phyloP scores from a whole-genome alignment of 2,797 vertebrate species.

The Danionella dracula region DNA sequence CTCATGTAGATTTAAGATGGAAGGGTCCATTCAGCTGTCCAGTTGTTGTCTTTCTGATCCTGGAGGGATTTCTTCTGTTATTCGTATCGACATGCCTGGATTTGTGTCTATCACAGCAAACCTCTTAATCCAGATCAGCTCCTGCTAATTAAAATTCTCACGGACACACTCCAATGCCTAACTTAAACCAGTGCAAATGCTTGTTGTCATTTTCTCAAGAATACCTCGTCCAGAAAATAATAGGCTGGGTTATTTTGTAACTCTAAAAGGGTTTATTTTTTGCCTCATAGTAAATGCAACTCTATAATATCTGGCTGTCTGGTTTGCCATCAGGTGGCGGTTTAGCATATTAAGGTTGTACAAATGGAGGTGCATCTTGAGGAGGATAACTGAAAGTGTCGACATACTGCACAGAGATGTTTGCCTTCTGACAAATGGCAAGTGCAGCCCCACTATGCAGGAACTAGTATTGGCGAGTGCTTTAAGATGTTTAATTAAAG shows the following conservation, averaged over 20 bases:
- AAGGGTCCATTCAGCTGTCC: slow-evolving; percentile 5
- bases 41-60: slow-evolving; percentile 40
- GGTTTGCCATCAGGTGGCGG: slow-evolving; percentile 32
- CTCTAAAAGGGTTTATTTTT: slow-evolving; percentile 12
- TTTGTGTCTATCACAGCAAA: slow-evolving; percentile 41
- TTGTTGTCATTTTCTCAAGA: slow-evolving; percentile 36
- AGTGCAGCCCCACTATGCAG: slow-evolving; percentile 41
- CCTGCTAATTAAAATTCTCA: slow-evolving; percentile 54
- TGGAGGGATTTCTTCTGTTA: slow-evolving; percentile 44
- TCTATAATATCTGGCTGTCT: slow-evolving; percentile 21
- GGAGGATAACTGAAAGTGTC: slow-evolving; percentile 11
- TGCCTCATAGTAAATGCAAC: slow-evolving; percentile 22
- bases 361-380: slow-evolving; percentile 30
- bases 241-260: slow-evolving; percentile 15
- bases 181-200: slow-evolving; percentile 25
- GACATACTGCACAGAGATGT: slow-evolving; percentile 10
- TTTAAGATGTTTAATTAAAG: slow-evolving; percentile 76
- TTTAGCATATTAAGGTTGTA: slow-evolving; percentile 41
- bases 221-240: slow-evolving; percentile 41
- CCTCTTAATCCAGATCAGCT: slow-evolving; percentile 52
- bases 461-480: slow-evolving; percentile 48
- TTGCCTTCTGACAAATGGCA: slow-evolving; percentile 33
- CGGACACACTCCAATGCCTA: slow-evolving; percentile 28
- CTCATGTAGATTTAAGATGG: too few relatives aligned
- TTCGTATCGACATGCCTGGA: slow-evolving; percentile 41